Conservation (phyloP, 2,113 vertebrate genomes). For the Athene noctua region DNA sequence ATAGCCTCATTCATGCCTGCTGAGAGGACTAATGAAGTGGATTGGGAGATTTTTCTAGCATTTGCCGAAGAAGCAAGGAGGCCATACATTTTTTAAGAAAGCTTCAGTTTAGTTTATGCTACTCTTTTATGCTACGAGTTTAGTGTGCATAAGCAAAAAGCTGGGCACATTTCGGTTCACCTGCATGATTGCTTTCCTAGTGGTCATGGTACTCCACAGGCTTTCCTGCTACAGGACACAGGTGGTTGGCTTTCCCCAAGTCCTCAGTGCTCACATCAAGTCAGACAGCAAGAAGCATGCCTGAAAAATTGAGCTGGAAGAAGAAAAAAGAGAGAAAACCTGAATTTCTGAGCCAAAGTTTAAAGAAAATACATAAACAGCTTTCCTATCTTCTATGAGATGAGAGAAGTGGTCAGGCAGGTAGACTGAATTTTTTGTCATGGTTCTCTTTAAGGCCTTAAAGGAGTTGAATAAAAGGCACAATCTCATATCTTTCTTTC, state of each 20-base stretch:
- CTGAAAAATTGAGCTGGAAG: neutral
- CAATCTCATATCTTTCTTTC: neutral
- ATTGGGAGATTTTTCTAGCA: neutral
- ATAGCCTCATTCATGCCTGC: neutral
- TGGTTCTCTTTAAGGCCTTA: neutral
- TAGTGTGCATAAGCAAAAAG: neutral
- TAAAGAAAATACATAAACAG: neutral
- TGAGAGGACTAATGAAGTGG: neutral
- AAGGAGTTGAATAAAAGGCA: neutral
- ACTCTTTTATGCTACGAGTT: neutral
- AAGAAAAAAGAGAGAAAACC: neutral
- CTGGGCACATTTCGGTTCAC: neutral
- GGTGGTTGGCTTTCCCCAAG: neutral
- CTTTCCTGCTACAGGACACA: neutral
- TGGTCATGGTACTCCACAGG: neutral
- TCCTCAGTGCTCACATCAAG: neutral
- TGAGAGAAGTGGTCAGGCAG: neutral
- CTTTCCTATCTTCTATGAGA: neutral
- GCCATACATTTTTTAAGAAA: neutral
- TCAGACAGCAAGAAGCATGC: neutral
- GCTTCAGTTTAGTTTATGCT: neutral
- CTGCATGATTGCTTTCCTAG: neutral
- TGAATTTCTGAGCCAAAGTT: neutral
- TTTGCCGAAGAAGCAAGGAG: neutral
- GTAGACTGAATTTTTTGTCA: neutral